phyloP scores from a whole-genome alignment of 53 echinoderm and acorn worm species.

The Holothuria scabra region DNA sequence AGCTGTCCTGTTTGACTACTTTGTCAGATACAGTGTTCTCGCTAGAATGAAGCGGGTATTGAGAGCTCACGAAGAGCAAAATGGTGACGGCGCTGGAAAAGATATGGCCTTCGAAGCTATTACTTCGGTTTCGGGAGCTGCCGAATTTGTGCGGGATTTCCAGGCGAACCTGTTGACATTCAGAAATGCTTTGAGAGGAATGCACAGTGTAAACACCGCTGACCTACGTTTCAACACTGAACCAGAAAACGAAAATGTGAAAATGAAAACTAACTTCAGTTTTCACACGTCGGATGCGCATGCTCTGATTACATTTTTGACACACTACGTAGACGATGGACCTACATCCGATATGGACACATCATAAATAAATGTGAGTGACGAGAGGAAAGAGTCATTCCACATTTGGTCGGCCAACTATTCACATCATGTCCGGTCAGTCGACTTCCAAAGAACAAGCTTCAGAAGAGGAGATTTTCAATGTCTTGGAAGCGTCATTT shows the following conservation, averaged over 20 bases:
- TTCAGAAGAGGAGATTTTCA: not conserved
- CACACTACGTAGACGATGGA: not conserved
- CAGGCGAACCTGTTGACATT: not conserved
- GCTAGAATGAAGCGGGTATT: not conserved
- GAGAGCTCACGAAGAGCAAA: not conserved
- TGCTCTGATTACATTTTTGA: too few species aligned
- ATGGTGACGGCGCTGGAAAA: not conserved
- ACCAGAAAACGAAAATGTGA: not conserved
- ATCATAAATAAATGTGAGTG: not conserved
- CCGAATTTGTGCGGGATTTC: not conserved
- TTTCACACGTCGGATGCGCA: too few species aligned
- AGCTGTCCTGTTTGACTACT: too few species aligned
- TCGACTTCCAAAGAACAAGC: not conserved
- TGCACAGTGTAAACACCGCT: not conserved
- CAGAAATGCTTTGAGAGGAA: not conserved
- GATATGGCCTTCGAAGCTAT: not conserved
- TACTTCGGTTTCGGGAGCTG: not conserved
- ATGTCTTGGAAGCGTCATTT: not conserved
- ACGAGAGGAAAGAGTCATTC: not conserved
- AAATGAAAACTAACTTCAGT: too few species aligned
- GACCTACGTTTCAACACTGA: not conserved
- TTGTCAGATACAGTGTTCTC: not conserved
- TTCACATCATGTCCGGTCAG: not conserved
- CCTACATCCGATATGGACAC: not conserved
- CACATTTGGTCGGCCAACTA: not conserved